A percentile compares a stretch with the other conserved stretches of the same genome.
Conservation (phyloP, 1,140 invertebrate species). For the Physella acuta region DNA sequence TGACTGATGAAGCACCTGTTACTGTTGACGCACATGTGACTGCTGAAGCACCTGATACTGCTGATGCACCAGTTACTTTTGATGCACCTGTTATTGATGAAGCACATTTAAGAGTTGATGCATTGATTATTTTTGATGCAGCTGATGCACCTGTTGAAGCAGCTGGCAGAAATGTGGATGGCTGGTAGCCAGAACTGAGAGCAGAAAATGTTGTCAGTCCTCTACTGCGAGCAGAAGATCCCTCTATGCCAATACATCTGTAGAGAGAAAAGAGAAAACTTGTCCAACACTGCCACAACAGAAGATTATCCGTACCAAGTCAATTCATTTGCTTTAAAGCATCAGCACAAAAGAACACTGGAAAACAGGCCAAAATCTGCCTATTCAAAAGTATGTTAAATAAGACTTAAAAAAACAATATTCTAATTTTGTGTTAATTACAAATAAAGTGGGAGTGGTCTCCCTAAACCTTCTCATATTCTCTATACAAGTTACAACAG, state of each 20-base stretch:
- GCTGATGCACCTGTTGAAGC: neutral
- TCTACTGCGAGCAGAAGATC: constrained; percentile 22
- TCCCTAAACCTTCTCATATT: no score
- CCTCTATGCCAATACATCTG: constrained; percentile 20
- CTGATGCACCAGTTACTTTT: neutral
- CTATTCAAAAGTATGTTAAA: neutral
- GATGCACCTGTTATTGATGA: neutral
- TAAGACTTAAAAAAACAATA: neutral
- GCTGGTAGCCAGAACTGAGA: constrained; percentile 21
- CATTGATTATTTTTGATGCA: neutral
- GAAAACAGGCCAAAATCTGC: neutral
- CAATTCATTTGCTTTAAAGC: neutral
- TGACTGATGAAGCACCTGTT: neutral
- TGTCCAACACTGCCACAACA: neutral
- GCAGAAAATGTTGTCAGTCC: constrained; percentile 14
- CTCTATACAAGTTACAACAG: no score
- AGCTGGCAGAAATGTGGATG: neutral
- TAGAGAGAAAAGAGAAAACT: neutral
- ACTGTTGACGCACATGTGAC: neutral
- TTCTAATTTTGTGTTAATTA: no score
- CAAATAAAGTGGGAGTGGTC: no score
- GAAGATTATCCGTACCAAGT: neutral
- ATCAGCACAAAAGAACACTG: neutral
- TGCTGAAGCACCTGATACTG: neutral
- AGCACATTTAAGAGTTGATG: neutral